Conservation (phyloP, 2,797 vertebrate species). For the Kryptopterus vitreolus region DNA sequence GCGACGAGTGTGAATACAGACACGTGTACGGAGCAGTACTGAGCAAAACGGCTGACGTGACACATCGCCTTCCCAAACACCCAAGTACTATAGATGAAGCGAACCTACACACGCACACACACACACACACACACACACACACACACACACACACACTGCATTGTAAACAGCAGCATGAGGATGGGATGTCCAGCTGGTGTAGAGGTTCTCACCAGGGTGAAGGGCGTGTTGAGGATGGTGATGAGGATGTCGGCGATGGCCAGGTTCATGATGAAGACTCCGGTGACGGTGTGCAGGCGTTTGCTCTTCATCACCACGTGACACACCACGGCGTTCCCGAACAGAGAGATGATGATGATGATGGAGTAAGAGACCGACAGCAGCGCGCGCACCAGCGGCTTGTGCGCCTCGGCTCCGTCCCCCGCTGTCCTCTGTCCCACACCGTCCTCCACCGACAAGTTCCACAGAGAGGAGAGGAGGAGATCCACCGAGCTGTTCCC, state of each 20-base stretch:
- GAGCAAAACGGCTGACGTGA: conserved; percentile 77
- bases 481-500: conserved; percentile 49
- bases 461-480: conserved; percentile 59
- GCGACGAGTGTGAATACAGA: conserved; percentile 77
- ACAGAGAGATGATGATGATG: conserved; percentile 75
- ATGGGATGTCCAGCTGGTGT: neutral
- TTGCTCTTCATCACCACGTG: conserved; percentile 76
- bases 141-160: neutral
- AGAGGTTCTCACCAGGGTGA: conserved; percentile 73
- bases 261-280: conserved; percentile 76
- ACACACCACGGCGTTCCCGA: conserved; percentile 75
- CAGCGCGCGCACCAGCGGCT: conserved; percentile 60
- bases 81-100: conserved; percentile 79
- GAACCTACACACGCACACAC: conserved; percentile 63
- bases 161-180: neutral
- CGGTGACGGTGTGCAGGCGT: conserved; percentile 73
- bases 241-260: conserved; percentile 75
- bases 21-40: conserved; percentile 79
- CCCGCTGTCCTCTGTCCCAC: conserved; percentile 53
- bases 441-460: conserved; percentile 67
- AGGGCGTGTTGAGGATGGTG: conserved; percentile 74
- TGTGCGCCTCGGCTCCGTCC: conserved; percentile 63
- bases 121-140: conserved; percentile 10
- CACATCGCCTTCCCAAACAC: conserved; percentile 78
- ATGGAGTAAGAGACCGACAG: conserved; percentile 72